Evolutionary conservation across 2,113 vertebrate genomes (phyloP), one percentile per base, ranked within the genome.

Genomic region (Regulus satrapa): DNA sequence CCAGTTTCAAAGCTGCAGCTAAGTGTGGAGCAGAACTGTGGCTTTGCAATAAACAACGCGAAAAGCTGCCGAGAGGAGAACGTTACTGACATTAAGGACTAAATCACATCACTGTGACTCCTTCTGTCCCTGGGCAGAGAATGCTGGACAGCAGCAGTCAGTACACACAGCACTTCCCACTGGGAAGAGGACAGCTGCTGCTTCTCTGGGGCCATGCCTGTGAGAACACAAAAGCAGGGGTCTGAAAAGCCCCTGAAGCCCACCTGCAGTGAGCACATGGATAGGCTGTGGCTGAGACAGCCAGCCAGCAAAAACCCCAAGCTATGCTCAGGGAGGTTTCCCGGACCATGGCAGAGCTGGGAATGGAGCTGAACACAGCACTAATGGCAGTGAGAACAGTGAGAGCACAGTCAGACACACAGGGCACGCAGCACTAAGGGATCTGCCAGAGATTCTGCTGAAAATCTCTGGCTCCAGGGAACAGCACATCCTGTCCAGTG

Each of bases 231-330:
- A 21, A 34, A 31, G 1, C 24, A 25, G 1, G 1, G 46, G 41
- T 2, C 62, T 48, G 45, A 19, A 32, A 14, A n/a, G 36, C 8
- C 36, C 18, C n/a, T 45, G 54, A 54, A 61, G 46, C 45, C 62
- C 28, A 49, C 25, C n/a, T n/a, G n/a, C 36, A 36, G 43, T 0
- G 1, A 72, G 43, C 2, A 0, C 75, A 9, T 0, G 51, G 32
- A 51, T 43, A 73, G 58, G 43, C 59, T 58, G 38, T 38, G 67
- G 59, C 38, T 2, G 6, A 38, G 12, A 45, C 32, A 59, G 28
- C 36, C 43, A 24, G 1, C 32, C 17, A 28, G 21, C 32, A 81
- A 28, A n/a, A 73, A n/a, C 2, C 26, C 15, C 76, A 24, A 4
- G 38, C 32, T 20, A 1, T 14, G 68, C 52, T 21, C 68, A 52